Conservation (phyloP, 2,888 invertebrate genomes). For the Chrysopilus asiliformis region DNA sequence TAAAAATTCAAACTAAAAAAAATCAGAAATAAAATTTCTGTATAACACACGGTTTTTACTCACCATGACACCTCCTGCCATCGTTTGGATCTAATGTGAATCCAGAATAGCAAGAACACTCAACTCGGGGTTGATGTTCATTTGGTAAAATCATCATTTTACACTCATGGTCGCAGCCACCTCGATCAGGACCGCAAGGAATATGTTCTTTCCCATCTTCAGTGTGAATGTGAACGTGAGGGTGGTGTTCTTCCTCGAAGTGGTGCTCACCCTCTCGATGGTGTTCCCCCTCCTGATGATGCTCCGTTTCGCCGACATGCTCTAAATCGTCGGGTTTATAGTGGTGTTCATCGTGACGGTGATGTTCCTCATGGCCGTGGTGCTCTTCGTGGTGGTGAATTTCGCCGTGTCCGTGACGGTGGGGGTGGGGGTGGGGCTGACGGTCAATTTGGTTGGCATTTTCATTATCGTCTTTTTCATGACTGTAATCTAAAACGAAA, state of each 20-base stretch:
- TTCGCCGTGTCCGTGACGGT: background rate
- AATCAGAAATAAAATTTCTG: too few species aligned
- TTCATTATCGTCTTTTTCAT: slow-evolving; percentile 6
- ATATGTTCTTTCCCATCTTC: too few species aligned
- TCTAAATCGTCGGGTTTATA: too few species aligned
- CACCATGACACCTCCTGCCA: slow-evolving; percentile 30
- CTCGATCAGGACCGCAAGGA: slow-evolving; percentile 33
- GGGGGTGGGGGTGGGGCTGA: background rate
- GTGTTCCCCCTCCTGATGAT: slow-evolving; percentile 1
- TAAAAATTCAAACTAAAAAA: too few species aligned
- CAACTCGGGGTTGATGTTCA: slow-evolving; percentile 28
- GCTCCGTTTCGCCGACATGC: slow-evolving; percentile 1
- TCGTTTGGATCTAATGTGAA: slow-evolving; percentile 37
- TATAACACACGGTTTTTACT: too few species aligned
- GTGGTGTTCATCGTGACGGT: too few species aligned
- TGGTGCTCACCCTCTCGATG: background rate
- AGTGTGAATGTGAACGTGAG: background rate
- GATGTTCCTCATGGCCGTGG: too few species aligned
- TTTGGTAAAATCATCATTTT: slow-evolving; percentile 29
- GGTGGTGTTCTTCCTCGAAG: background rate
- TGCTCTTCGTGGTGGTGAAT: background rate
- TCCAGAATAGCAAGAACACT: slow-evolving; percentile 32
- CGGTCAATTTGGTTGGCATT: slow-evolving; percentile 2
- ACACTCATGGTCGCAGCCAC: slow-evolving; percentile 41
- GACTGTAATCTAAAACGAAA: slow-evolving; percentile 4